Base-by-base conservation (phyloP, 2,888 invertebrate species). In the Seira sanloemensis region DNA sequence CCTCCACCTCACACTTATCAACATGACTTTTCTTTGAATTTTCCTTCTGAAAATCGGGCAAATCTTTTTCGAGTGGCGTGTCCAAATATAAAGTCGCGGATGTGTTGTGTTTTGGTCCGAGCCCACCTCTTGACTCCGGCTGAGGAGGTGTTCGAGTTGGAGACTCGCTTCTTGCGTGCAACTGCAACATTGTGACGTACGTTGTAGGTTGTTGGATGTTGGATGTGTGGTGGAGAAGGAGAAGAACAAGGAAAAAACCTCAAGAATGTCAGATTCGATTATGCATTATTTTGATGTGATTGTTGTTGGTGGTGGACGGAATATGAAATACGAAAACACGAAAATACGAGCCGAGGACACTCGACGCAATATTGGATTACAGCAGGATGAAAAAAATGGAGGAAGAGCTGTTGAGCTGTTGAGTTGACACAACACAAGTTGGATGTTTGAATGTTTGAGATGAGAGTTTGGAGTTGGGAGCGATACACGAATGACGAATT, bases 261-360 rank as follows among this genome's bases (percentile, higher is more conserved):
- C 76, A 76, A 46, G 37, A 67, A 4, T 21, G 18, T 23, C 65
- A 67, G 67, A 76, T 76, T 67, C 67, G 76, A 76, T 76, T 76
- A 76, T 67, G 19, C 19, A 12, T 7, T 37, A 37, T 37, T 37
- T 37, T 37, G 37, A n/a, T n/a, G n/a, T n/a, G n/a, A n/a, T n/a
- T n/a, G n/a, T n/a, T n/a, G n/a, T n/a, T n/a, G n/a, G n/a, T n/a
- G n/a, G n/a, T n/a, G n/a, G n/a, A n/a, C n/a, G n/a, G n/a, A n/a
- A n/a, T n/a, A n/a, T n/a, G n/a, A n/a, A n/a, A n/a, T n/a, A n/a
- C n/a, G n/a, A n/a, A n/a, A n/a, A n/a, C n/a, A n/a, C n/a, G n/a
- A n/a, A n/a, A n/a, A n/a, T n/a, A n/a, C n/a, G n/a, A n/a, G n/a
- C n/a, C n/a, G n/a, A n/a, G n/a, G n/a, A n/a, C n/a, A n/a, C n/a